Base-by-base conservation (phyloP, 1,140 invertebrate genomes). In the Drosophila albomicans region DNA sequence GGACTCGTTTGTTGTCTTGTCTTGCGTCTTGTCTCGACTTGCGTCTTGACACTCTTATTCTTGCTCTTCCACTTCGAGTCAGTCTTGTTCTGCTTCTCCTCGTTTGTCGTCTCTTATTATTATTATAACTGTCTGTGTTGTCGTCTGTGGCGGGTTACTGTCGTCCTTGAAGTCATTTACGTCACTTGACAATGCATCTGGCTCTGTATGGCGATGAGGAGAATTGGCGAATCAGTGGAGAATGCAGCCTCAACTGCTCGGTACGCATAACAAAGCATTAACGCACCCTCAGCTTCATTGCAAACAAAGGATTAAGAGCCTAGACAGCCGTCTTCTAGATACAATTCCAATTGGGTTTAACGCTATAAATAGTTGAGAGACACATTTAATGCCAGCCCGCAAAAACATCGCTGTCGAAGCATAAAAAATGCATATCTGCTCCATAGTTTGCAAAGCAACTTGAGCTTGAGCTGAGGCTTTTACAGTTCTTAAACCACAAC, bases 91-190 rank as follows among this genome's bases (percentile, higher is more conserved):
- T 61, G 62, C 35, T 28, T 65, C 54, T 46, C 61, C 28, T 43
- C 32, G 32, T 56, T 32, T 61, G 52, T 66, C 41, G 61, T 62
- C 45, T 71, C 75, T 82, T 82, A 64, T 79, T 75, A 82, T 86
- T 62, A 82, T 86, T 58, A 78, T 62, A 84, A 70, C 77, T 61
- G 81, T 84, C 81, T 74, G 64, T 32, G 48, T 16, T 61, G 61
- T 71, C 61, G 61, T 71, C 61, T 71, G 72, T 57, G 59, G 25
- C 75, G 78, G 78, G 65, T 75, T 84, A 79, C 74, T 84, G 71
- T 74, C 84, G 85, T 89, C 84, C 85, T 89, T 89, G 85, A 88
- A 88, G 85, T 72, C 73, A 81, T 84, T 89, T 89, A 81, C 74
- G 84, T 88, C 80, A 78, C 58, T 67, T 68, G 72, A 80, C 54